phyloP scores from a whole-genome alignment of 37 sponge, comb jelly and placozoan genomes.

The Cliona cf. orientalis region DNA sequence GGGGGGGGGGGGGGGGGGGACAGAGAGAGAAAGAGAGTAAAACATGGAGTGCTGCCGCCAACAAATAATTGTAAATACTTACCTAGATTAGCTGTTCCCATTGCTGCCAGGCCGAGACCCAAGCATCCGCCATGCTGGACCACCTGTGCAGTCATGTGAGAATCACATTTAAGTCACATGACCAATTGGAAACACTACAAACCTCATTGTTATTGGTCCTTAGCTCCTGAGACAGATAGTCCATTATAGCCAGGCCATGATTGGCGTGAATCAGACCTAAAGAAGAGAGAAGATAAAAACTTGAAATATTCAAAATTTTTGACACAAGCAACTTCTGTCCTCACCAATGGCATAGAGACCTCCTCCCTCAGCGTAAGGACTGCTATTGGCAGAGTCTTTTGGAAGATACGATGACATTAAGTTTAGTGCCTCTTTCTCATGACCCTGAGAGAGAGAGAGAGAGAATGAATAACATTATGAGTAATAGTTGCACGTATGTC shows the following conservation, averaged over 20 bases:
- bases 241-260: conserved; percentile 88
- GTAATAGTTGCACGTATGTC: too few relatives aligned
- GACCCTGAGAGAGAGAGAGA: too few relatives aligned
- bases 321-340: neutral
- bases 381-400: conserved; percentile 75
- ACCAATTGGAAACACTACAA: neutral
- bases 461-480: too few relatives aligned
- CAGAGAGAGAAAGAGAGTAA: neutral
- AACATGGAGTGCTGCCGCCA: neutral
- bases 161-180: neutral
- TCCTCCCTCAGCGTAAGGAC: conserved; percentile 94
- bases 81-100: conserved; percentile 88
- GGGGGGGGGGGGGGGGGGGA: neutral
- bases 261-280: conserved; percentile 96
- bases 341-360: conserved; percentile 96
- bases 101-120: conserved; percentile 96
- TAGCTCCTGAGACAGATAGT: conserved; percentile 90
- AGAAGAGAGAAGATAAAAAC: neutral
- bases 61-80: neutral
- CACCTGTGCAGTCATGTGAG: conserved; percentile 49
- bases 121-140: conserved; percentile 97
- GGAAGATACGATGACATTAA: conserved; percentile 96
- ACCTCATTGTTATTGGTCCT: conserved; percentile 82
- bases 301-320: neutral
- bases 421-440: conserved; percentile 96